Percentiles rank a stretch among this genome's conserved stretches.
Conservation (phyloP, 2,113 vertebrate species). For the Polypterus senegalus region DNA sequence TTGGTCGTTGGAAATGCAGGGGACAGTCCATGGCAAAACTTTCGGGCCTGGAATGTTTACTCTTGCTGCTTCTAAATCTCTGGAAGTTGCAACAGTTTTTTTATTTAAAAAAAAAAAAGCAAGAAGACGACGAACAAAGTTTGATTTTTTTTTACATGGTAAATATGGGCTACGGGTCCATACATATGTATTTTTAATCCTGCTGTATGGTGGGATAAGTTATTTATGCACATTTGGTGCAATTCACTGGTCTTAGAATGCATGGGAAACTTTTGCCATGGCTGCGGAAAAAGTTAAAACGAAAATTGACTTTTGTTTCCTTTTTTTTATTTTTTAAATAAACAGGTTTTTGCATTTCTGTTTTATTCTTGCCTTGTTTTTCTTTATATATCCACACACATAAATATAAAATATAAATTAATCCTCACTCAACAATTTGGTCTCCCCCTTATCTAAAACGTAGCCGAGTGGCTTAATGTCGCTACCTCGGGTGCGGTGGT, state of each 20-base stretch:
- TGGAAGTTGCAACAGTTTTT: background rate
- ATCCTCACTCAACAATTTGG: background rate
- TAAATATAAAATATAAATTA: too few relatives aligned
- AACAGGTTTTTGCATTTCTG: background rate
- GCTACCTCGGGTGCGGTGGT: slow-evolving; percentile 51
- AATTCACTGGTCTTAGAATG: background rate
- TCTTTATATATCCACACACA: background rate
- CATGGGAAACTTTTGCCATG: slow-evolving; percentile 77
- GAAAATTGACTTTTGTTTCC: slow-evolving; percentile 7
- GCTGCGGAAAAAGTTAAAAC: slow-evolving; percentile 56
- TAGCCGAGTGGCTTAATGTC: slow-evolving; percentile 31
- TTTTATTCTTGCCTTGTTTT: background rate
- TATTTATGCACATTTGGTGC: too few relatives aligned
- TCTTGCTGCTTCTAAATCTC: background rate
- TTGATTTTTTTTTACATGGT: too few relatives aligned
- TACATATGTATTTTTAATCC: too few relatives aligned
- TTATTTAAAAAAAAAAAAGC: too few relatives aligned
- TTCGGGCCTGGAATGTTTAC: slow-evolving; percentile 47
- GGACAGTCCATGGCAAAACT: slow-evolving; percentile 82
- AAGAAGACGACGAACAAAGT: too few relatives aligned
- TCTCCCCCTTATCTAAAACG: slow-evolving; percentile 3
- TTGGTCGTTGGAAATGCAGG: slow-evolving; percentile 96
- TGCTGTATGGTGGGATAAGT: too few relatives aligned
- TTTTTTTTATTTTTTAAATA: background rate
- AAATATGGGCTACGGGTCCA: too few relatives aligned